Evolutionary conservation across 2,113 vertebrate species (phyloP).

Genomic region (Pristiophorus japonicus): DNA sequence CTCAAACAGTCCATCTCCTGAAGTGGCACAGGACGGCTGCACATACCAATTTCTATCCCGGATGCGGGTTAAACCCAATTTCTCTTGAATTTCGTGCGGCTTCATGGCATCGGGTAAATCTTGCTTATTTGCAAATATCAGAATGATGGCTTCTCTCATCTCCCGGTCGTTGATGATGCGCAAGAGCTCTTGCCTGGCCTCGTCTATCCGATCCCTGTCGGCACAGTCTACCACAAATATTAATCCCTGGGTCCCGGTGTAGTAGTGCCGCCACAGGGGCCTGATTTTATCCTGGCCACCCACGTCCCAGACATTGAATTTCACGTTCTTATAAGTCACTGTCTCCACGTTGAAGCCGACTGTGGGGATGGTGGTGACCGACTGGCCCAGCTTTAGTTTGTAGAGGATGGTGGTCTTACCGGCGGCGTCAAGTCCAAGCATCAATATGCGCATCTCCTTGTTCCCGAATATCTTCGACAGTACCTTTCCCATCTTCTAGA

Average conservation of each 20-base stretch:
- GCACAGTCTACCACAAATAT: constrained; percentile 99
- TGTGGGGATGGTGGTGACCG: constrained; percentile 95
- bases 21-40: constrained; percentile 96
- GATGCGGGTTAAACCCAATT: constrained; percentile 96
- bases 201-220: constrained; percentile 95
- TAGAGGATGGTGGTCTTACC: constrained; percentile 98
- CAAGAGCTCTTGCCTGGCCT: constrained; percentile 94
- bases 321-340: constrained; percentile 98
- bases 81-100: constrained; percentile 98
- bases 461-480: constrained; percentile 98
- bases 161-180: constrained; percentile 98
- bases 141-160: constrained; percentile 99
- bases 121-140: constrained; percentile 99
- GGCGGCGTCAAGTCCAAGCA: constrained; percentile 94
- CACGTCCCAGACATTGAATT: constrained; percentile 99
- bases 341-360: constrained; percentile 99
- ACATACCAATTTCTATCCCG: constrained; percentile 99
- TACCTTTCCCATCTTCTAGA: constrained; percentile 91
- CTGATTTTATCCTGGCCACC: constrained; percentile 98
- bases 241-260: constrained; percentile 95
- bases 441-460: constrained; percentile 99
- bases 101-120: constrained; percentile 99
- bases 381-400: constrained; percentile 98
- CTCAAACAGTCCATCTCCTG: constrained; percentile 96
- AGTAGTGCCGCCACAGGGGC: constrained; percentile 97